These are phyloP conservation scores for Mustela lutreola DNA, from an alignment of 2,113 vertebrate species.

Conservation along the genomic window DNA sequence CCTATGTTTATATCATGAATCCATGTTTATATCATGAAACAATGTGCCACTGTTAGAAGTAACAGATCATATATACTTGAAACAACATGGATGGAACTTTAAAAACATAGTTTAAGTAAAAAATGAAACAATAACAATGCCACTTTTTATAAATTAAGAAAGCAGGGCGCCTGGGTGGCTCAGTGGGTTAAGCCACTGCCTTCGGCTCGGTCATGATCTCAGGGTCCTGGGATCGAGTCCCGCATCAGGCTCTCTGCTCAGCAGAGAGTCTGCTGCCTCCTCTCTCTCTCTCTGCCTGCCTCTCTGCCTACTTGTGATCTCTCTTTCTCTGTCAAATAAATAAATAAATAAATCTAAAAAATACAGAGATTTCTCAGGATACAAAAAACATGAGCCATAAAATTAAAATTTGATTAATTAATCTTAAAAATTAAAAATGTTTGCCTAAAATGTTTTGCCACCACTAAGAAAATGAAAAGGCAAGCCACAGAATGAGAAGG, in stretches of 20 bases:
- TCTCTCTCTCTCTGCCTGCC: no score
- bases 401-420: conserved; percentile 12
- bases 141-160: neutral
- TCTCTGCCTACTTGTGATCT: no score
- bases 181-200: no score
- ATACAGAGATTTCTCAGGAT: neutral
- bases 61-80: neutral
- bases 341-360: no score
- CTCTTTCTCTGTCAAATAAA: no score
- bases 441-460: neutral
- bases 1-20: no score
- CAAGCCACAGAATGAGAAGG: neutral
- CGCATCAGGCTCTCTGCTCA: no score
- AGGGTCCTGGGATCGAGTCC: no score
- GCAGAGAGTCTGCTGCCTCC: no score
- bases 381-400: neutral
- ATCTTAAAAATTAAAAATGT: neutral
- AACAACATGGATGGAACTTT: neutral
- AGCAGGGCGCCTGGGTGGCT: no score
- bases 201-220: no score
- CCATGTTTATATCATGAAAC: neutral
- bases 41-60: neutral
- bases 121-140: neutral
- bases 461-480: neutral
- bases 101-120: neutral